phyloP scores from a whole-genome alignment of 2,888 invertebrate genomes.

The Torymus tubicola region DNA sequence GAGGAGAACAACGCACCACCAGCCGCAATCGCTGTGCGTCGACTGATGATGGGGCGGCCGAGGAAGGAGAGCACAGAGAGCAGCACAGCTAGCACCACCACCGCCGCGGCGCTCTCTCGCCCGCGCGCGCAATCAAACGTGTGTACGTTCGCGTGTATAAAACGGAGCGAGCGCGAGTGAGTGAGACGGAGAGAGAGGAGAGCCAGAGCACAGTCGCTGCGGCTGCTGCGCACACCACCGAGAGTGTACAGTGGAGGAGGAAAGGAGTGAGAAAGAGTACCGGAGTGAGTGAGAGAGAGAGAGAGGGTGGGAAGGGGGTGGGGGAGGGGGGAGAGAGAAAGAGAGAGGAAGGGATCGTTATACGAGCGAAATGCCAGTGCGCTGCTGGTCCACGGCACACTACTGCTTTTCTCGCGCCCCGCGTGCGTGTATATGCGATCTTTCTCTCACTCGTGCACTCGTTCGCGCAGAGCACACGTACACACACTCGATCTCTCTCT shows the following conservation, averaged over 20 bases:
- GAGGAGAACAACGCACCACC: conserved; percentile 38
- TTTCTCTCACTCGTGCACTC: conserved; percentile 68
- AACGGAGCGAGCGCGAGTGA: conserved; percentile 51
- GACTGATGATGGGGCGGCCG: conserved; percentile 63
- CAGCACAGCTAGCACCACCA: not conserved
- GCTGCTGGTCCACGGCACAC: conserved; percentile 83
- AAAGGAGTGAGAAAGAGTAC: not conserved
- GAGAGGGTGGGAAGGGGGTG: too few species aligned
- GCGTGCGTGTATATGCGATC: conserved; percentile 76
- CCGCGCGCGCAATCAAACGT: conserved; percentile 28
- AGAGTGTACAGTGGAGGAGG: not conserved
- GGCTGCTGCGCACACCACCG: conserved; percentile 15
- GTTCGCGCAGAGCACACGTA: too few species aligned
- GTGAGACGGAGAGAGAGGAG: not conserved
- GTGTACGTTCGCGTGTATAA: conserved; percentile 63
- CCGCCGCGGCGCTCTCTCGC: not conserved
- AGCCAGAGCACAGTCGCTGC: not conserved
- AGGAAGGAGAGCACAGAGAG: conserved; percentile 36
- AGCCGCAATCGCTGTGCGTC: conserved; percentile 58
- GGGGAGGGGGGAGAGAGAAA: not conserved
- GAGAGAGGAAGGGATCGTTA: conserved; percentile 72
- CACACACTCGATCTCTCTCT: conserved; percentile 67
- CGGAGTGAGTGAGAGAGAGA: not conserved
- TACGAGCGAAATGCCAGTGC: conserved; percentile 73
- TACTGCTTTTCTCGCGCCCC: conserved; percentile 80